These are phyloP conservation scores for Acrocera orbiculus DNA, from an alignment of 2,888 invertebrate species.

Conservation along the genomic window DNA sequence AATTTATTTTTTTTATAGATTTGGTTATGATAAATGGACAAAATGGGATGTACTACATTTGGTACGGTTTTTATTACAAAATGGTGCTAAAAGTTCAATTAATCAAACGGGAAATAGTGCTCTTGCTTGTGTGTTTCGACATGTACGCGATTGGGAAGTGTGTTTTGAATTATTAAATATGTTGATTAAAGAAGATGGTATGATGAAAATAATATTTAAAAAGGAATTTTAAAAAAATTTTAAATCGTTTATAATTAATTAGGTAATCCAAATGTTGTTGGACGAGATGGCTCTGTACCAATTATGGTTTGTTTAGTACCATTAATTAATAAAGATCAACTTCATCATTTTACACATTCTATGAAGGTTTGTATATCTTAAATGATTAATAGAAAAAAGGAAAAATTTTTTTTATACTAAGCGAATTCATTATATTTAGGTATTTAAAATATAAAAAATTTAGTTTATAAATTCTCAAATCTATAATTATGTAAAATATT, in stretches of 20 bases:
- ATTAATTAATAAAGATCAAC: conserved; percentile 53
- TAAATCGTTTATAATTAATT: conserved; percentile 1
- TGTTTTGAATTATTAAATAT: conserved; percentile 32
- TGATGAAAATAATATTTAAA: neutral
- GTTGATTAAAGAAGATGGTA: conserved; percentile 31
- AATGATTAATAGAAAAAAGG: too few species aligned
- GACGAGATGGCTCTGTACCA: conserved; percentile 52
- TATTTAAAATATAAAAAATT: too few species aligned
- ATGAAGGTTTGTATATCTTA: conserved; percentile 39
- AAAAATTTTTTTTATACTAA: conserved; percentile 1
- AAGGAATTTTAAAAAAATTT: neutral
- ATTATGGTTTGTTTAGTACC: conserved; percentile 59
- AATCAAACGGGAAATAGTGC: conserved; percentile 52
- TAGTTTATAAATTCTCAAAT: too few species aligned
- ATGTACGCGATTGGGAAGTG: conserved; percentile 51
- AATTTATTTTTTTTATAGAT: conserved; percentile 20
- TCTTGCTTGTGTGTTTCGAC: conserved; percentile 49
- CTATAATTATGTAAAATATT: too few species aligned
- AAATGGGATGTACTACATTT: conserved; percentile 58
- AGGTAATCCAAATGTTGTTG: conserved; percentile 50
- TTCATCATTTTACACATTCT: conserved; percentile 52
- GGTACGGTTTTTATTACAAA: conserved; percentile 41
- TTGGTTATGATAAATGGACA: conserved; percentile 51
- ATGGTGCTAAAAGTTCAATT: conserved; percentile 47
- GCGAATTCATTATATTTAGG: neutral